Conservation (phyloP, 2,113 vertebrate species). For the Corvus cornix region DNA sequence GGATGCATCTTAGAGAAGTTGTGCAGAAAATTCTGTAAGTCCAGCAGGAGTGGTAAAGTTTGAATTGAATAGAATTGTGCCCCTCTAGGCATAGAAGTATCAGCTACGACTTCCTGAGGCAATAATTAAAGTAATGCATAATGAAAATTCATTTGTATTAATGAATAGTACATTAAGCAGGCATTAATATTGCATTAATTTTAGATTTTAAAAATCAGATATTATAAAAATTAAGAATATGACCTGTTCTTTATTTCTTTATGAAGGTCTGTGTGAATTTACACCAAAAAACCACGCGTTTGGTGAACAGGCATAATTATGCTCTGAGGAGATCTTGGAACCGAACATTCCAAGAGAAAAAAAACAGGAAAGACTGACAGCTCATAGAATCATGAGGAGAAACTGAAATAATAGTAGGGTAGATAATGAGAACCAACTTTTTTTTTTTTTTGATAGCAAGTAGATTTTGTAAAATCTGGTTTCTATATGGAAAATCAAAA, state of each 20-base stretch:
- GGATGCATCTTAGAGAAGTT: background rate
- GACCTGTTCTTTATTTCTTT: background rate
- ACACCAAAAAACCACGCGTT: background rate
- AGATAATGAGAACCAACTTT: background rate
- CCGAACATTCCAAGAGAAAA: background rate
- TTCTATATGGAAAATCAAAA: background rate
- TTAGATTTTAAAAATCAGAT: background rate
- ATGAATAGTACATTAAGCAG: conserved; percentile 14
- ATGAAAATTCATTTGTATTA: conserved; percentile 49
- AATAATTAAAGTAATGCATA: conserved; percentile 38
- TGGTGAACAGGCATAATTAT: background rate
- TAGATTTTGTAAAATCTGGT: background rate
- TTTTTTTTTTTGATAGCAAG: background rate
- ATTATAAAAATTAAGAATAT: background rate
- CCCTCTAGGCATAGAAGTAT: background rate
- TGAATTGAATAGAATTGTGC: background rate
- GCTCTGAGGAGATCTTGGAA: background rate
- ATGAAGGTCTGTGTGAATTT: background rate
- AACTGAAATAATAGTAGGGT: background rate
- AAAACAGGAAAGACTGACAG: background rate
- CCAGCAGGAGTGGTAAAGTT: background rate
- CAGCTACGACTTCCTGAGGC: background rate
- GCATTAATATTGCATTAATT: conserved; percentile 17
- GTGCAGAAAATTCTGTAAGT: background rate
- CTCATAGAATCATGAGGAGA: background rate